phyloP scores from a whole-genome alignment of 2,888 invertebrate genomes.

The Drosophila mayaguana region DNA sequence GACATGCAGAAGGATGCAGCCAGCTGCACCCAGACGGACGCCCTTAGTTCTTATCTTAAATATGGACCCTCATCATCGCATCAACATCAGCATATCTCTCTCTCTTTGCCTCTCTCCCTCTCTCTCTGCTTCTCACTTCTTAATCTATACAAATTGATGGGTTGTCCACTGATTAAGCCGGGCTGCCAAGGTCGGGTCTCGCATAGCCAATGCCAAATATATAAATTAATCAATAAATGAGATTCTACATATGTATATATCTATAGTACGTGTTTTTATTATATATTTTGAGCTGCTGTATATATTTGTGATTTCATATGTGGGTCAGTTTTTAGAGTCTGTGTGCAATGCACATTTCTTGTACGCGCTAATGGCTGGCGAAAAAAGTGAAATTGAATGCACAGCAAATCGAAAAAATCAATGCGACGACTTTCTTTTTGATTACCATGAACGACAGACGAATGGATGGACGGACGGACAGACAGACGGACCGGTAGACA shows the following conservation, averaged over 20 bases:
- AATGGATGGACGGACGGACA: constrained; percentile 7
- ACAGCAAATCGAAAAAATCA: constrained; percentile 50
- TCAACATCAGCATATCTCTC: neutral
- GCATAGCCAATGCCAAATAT: constrained; percentile 23
- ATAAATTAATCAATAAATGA: constrained; percentile 20
- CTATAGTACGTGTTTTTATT: constrained; percentile 1
- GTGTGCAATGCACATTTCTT: constrained; percentile 33
- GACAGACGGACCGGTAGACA: constrained; percentile 19
- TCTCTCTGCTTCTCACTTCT: neutral
- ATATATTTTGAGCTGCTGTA: neutral
- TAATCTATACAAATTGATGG: constrained; percentile 24
- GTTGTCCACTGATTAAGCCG: constrained; percentile 36
- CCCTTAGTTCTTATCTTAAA: constrained; percentile 22
- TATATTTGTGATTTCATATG: constrained; percentile 7
- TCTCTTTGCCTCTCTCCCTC: too few species aligned
- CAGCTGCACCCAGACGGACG: constrained; percentile 15
- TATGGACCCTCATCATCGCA: constrained; percentile 16
- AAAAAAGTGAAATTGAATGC: constrained; percentile 51
- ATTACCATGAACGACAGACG: constrained; percentile 28
- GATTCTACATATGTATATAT: constrained; percentile 3
- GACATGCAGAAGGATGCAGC: constrained; percentile 32
- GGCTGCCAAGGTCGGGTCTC: constrained; percentile 36
- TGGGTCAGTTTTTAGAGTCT: constrained; percentile 31
- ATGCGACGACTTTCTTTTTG: constrained; percentile 67
- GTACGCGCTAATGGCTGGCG: constrained; percentile 20